Evolutionary conservation across 2,113 vertebrate genomes (phyloP), one percentile per base, ranked within the genome.

Genomic region (Chelonoidis abingdonii): DNA sequence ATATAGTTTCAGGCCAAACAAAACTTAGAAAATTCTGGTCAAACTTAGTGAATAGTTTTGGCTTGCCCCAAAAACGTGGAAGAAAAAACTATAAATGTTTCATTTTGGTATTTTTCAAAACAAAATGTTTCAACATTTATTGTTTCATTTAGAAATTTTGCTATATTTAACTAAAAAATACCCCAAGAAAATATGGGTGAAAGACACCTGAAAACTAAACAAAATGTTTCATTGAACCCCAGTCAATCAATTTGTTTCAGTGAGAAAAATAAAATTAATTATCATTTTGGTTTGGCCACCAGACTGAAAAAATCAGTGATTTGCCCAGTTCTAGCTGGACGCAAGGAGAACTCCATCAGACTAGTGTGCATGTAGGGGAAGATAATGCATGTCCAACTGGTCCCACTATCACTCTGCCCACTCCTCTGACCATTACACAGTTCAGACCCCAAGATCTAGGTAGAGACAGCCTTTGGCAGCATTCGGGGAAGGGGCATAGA

Each of bases 401-500:
- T 25, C 69, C 84, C 65, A 3, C 27, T 8, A 3, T 47, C 29
- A 8, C 14, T 90, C 27, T 11, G 87, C 3, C 22, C 80, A 17
- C 29, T 65, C 31, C 14, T 17, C 59, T 13, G 27, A 4, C 29
- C 14, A 1, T 78, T 24, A 72, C 54, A 38, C 53, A 25, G 38
- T 88, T 41, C 13, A 83, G 76, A 5, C 27, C 5, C 25, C 25
- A 59, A 50, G n/a, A 35, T 24, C 79, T 81, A 25, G 25, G 65
- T 83, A 25, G 13, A 44, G 44, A 24, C 27, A 79, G 6, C 16
- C 35, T 27, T 79, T 83, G 62, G 47, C 52, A 78, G n/a, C 38
- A 3, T 14, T 5, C 24, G n/a, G n/a, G 57, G 76, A 0, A 0
- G 86, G 54, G 41, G 0, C 1, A 38, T n/a, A 53, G 84, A 49